phyloP scores from a whole-genome alignment of 53 echinoderm and acorn worm species.

The Echinometra lucunter region DNA sequence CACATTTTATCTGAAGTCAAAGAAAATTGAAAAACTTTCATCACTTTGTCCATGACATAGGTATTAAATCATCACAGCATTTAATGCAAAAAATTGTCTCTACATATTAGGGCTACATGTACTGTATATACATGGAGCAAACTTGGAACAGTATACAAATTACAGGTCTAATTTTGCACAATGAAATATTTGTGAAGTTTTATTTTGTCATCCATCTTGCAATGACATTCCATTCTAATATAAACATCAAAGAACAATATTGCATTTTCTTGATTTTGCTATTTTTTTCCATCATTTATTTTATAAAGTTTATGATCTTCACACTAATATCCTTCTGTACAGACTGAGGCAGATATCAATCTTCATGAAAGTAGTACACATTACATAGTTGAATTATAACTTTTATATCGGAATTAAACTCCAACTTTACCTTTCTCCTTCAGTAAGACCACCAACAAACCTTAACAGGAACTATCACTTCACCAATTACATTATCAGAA shows the following conservation, averaged over 20 bases:
- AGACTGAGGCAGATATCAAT: not conserved
- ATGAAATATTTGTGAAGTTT: too few species aligned
- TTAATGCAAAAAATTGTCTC: not conserved
- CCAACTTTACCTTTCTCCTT: conserved; percentile 7
- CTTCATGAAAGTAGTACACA: not conserved
- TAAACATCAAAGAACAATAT: too few species aligned
- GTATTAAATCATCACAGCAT: not conserved
- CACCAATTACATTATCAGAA: not conserved
- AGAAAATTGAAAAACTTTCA: not conserved
- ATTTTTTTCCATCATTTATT: too few species aligned
- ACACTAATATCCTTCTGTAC: too few species aligned
- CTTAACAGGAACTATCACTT: not conserved
- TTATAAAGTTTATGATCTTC: too few species aligned
- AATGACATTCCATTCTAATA: too few species aligned
- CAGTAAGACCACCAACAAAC: not conserved
- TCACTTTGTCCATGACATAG: not conserved
- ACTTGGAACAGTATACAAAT: too few species aligned
- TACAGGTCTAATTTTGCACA: too few species aligned
- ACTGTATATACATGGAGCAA: too few species aligned
- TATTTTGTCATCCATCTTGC: too few species aligned
- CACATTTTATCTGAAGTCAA: not conserved
- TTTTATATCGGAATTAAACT: not conserved
- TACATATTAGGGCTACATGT: too few species aligned
- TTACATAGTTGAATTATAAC: not conserved
- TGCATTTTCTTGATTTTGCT: too few species aligned